Evolutionary conservation across 2,888 invertebrate species (phyloP).

Genomic region (Rhagium mordax): DNA sequence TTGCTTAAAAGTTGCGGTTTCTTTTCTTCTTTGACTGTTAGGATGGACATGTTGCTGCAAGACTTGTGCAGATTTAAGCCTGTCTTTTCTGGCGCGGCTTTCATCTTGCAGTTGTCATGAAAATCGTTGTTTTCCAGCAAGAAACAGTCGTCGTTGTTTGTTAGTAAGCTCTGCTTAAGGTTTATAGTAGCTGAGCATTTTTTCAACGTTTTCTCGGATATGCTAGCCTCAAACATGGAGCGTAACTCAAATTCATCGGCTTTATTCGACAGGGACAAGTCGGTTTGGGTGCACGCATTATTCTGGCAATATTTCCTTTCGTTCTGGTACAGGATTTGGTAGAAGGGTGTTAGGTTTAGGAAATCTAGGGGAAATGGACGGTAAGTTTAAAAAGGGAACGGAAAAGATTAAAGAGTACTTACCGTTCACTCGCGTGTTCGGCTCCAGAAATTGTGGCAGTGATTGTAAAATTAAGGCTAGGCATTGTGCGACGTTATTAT

Average conservation of each 20-base stretch:
- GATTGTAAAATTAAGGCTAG: conserved; percentile 72
- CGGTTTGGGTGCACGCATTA: not conserved
- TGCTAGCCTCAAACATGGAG: not conserved
- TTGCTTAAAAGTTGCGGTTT: conserved; percentile 8
- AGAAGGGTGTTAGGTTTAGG: conserved; percentile 28
- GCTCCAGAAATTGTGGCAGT: conserved; percentile 46
- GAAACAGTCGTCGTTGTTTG: conserved; percentile 29
- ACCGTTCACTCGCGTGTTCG: conserved; percentile 44
- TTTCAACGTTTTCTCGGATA: not conserved
- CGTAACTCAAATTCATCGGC: not conserved
- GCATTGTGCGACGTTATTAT: conserved; percentile 75
- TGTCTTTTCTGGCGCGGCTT: conserved; percentile 29
- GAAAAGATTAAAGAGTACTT: conserved; percentile 38
- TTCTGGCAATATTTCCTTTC: not conserved
- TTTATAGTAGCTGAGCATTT: conserved; percentile 4
- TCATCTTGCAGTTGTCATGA: conserved; percentile 8
- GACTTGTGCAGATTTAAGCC: conserved; percentile 60
- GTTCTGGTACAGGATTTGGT: conserved; percentile 11
- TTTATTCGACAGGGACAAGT: not conserved
- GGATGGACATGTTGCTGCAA: conserved; percentile 59
- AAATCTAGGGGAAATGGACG: conserved; percentile 28
- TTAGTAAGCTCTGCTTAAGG: not conserved
- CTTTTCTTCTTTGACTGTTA: conserved; percentile 35
- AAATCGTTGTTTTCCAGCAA: conserved; percentile 41
- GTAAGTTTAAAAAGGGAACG: not conserved